These are phyloP conservation scores for Pachypeltis micranthus DNA, from an alignment of 1,140 invertebrate species.

Conservation along the genomic window DNA sequence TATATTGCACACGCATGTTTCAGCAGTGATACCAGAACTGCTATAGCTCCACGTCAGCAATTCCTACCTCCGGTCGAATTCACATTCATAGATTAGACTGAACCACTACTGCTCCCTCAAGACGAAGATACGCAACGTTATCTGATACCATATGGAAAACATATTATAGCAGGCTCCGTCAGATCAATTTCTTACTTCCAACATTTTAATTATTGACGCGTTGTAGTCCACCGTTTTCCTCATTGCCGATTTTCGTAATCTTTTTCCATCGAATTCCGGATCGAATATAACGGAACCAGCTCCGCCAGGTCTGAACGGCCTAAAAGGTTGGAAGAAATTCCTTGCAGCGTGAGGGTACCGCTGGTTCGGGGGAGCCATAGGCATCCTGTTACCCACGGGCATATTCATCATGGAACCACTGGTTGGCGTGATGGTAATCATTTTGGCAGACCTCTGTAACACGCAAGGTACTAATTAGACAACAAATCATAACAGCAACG, in stretches of 20 bases:
- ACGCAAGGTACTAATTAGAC: no score
- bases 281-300: constrained; percentile 23
- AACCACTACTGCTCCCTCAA: no score
- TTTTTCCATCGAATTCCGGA: constrained; percentile 85
- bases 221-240: constrained; percentile 98
- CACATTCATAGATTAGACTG: no score
- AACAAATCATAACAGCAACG: no score
- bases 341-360: constrained; percentile 21
- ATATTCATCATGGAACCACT: constrained; percentile 10
- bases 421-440: constrained; percentile 28
- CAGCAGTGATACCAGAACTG: no score
- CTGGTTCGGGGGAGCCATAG: constrained; percentile 10
- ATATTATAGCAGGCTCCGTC: no score
- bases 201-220: constrained; percentile 80
- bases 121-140: no score
- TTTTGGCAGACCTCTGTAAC: no score
- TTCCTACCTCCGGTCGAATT: no score
- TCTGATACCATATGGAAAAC: no score
- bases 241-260: constrained; percentile 89
- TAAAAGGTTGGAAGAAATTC: constrained; percentile 26
- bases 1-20: no score
- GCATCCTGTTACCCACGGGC: constrained; percentile 13
- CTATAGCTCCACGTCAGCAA: no score
- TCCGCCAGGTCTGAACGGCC: constrained; percentile 22
- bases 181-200: constrained; percentile 62